Percentiles rank a stretch among this genome's conserved stretches.
Evolutionary conservation across 2,113 vertebrate species (phyloP).

Genomic region (human): DNA sequence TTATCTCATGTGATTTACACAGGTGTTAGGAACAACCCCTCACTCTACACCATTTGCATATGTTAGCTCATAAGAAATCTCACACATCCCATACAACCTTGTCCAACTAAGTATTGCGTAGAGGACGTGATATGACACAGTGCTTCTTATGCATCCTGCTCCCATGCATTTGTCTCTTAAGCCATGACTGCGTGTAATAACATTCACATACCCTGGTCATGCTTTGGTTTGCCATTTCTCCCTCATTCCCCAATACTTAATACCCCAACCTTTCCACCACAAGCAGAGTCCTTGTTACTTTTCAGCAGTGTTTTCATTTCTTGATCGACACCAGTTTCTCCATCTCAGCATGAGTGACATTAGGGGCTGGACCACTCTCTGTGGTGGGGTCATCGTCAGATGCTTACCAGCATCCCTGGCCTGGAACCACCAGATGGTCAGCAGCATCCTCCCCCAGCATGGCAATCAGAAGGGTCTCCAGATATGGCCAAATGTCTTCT

Average conservation of each 20-base stretch:
- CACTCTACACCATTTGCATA: not conserved
- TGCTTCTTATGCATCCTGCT: not conserved
- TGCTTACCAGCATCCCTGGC: not conserved
- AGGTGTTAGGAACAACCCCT: not conserved
- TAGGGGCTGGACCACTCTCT: not conserved
- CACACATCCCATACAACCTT: not conserved
- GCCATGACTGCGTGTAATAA: no score
- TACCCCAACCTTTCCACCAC: not conserved
- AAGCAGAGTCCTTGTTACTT: not conserved
- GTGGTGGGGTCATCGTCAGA: not conserved
- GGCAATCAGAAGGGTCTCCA: not conserved
- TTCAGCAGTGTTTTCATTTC: not conserved
- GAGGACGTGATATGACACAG: not conserved
- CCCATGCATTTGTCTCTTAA: not conserved
- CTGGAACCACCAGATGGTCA: not conserved
- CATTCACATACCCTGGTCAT: accelerated
- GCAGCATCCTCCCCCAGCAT: not conserved
- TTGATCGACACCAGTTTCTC: not conserved
- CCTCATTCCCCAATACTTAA: not conserved
- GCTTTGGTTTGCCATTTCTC: not conserved
- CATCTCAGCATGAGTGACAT: not conserved
- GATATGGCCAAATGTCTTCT: not conserved
- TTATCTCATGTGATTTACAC: not conserved
- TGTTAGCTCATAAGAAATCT: not conserved
- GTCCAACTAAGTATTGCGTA: not conserved